Evolutionary conservation across 2,888 invertebrate species (phyloP), one percentile per base, ranked within the genome.

Genomic region (Beris morrisii): DNA sequence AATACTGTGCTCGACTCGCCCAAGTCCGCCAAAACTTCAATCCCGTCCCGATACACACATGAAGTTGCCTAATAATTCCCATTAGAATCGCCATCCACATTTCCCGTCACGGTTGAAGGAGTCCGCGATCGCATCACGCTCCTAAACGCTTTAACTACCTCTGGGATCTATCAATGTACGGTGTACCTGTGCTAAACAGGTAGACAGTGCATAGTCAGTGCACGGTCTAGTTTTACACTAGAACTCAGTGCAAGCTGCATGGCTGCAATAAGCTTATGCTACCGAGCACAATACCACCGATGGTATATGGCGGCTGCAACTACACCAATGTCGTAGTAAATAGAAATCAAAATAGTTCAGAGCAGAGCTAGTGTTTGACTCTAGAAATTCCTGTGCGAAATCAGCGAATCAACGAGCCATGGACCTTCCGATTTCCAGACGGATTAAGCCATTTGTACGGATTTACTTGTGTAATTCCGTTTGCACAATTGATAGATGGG

Each of bases 61-160:
- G 50, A 22, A 61, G 32, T 61, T 61, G 31, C 32, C 31, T 50
- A 61, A 61, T 61, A 52, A 43, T 61, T 61, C 61, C 38, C 61
- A 61, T 61, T 50, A 61, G 61, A 61, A 61, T 61, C 50, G 50
- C 50, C 45, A 43, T 61, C 50, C 52, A 22, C 31, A 48, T 22
- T 11, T 31, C 11, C 28, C 28, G 61, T 61, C 30, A 52, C 61
- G 61, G 52, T 61, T 61, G 61, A 52, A 28, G 52, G 32, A 38
- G 28, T 52, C 15, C 43, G 30, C 48, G 61, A 61, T 61, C 52
- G 22, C 50, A 61, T 61, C 61, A 22, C 50, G 38, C 6, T 28
- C 11, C 22, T 22, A 22, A 61, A 38, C 4, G 5, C 38, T 38
- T 38, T 38, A 38, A 38, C 38, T 38, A 38, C 38, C 38, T 38